phyloP scores from a whole-genome alignment of 2,797 vertebrate genomes.

The Chiroxiphia lanceolata region DNA sequence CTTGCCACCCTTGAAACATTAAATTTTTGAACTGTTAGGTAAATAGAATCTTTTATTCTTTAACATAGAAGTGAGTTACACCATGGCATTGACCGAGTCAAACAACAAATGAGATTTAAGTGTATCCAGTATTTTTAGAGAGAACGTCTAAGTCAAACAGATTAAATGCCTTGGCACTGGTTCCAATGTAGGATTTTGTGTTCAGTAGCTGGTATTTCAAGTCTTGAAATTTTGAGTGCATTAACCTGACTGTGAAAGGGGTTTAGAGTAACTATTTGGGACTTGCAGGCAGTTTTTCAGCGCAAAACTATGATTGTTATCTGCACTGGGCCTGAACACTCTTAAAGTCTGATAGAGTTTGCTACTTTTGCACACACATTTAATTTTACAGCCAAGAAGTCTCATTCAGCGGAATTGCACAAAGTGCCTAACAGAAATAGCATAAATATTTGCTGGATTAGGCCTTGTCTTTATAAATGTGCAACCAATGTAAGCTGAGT shows the following conservation, averaged over 20 bases:
- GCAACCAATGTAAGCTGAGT: neutral
- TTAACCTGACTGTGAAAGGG: neutral
- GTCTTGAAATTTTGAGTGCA: slow-evolving; percentile 10
- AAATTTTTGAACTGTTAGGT: neutral
- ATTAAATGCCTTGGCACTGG: neutral
- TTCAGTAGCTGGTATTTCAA: neutral
- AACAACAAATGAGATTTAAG: slow-evolving; percentile 30
- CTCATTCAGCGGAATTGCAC: neutral
- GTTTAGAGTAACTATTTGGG: neutral
- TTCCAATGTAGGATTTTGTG: neutral
- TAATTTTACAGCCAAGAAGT: neutral
- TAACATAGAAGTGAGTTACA: neutral
- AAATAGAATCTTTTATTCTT: neutral
- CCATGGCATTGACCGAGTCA: neutral
- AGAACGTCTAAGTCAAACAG: neutral
- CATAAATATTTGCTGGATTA: neutral
- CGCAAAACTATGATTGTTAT: neutral
- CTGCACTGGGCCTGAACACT: neutral
- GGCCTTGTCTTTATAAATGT: neutral
- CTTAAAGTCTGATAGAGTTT: neutral
- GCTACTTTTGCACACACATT: neutral
- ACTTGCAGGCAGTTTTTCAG: neutral
- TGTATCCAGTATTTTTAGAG: slow-evolving; percentile 1
- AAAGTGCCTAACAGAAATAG: neutral
- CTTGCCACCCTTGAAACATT: neutral